Conservation (phyloP, 2,797 vertebrate genomes). For the Falco biarmicus region DNA sequence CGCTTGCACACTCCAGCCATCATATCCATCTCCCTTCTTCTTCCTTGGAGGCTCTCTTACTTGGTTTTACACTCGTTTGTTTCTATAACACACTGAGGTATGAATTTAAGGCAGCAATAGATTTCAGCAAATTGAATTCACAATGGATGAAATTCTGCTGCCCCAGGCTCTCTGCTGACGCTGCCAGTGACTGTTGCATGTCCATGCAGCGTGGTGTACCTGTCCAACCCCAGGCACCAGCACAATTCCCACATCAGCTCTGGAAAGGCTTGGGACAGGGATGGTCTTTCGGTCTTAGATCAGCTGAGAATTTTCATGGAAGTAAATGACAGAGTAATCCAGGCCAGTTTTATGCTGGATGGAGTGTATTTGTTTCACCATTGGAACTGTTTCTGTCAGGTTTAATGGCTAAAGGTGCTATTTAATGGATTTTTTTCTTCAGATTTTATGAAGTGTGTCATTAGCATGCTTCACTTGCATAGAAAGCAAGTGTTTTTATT, state of each 20-base stretch:
- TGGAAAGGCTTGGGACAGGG: too few relatives aligned
- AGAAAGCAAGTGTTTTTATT: not conserved
- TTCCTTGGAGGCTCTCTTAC: not conserved
- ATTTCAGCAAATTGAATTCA: not conserved
- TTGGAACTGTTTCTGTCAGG: not conserved
- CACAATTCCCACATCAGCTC: not conserved
- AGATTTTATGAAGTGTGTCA: not conserved
- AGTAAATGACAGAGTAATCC: not conserved
- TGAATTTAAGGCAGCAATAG: not conserved
- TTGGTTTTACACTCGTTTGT: not conserved
- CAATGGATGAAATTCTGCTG: not conserved
- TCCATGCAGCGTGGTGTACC: rapidly evolving
- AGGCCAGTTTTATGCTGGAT: not conserved
- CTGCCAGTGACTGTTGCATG: not conserved
- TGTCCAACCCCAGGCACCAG: not conserved
- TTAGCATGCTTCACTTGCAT: not conserved
- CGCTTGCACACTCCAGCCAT: rapidly evolving
- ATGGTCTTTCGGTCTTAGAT: not conserved
- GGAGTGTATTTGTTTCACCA: not conserved
- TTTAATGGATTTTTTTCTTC: not conserved
- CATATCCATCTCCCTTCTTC: rapidly evolving
- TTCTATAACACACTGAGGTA: not conserved
- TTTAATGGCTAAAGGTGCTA: not conserved
- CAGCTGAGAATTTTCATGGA: not conserved
- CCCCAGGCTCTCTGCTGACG: not conserved